Evolutionary conservation across 2,888 invertebrate species (phyloP), one percentile per base, ranked within the genome.

Genomic region (Ectropis crepuscularia): DNA sequence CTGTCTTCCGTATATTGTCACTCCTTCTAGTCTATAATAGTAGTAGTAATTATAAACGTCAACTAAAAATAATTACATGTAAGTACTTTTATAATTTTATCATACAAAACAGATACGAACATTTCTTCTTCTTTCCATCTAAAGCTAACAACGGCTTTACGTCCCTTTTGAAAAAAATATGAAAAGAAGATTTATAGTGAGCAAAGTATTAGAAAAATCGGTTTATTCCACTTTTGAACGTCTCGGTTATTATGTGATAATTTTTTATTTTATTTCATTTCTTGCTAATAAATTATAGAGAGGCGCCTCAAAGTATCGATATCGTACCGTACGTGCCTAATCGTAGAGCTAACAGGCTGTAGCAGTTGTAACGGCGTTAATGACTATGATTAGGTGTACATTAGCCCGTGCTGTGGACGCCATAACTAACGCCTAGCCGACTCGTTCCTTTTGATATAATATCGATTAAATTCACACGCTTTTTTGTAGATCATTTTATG

Each of bases 371-470:
- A 61, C 53, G 46, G 55, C 47, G 64, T 69, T 86, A 85, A 88
- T 88, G 79, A 83, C 86, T 82, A 81, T 87, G 78, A 88, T 89
- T 88, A 88, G 82, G 79, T 79, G 78, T 77, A 76, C 81, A 84
- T 86, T 85, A 87, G 85, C 82, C 79, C 81, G 83, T 82, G 83
- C 82, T 78, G 73, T 74, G 74, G 63, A 73, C 75, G 75, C 73
- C 75, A 72, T 70, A 63, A 74, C 73, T 75, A 73, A 73, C 78
- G 74, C 75, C 78, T 74, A 72, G 76, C 66, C 63, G 71, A 74
- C 78, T 76, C 74, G 71, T 74, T 76, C 77, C 73, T 73, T 74
- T 77, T 66, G 64, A 74, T 72, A 73, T 60, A 68, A 77, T 77
- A 73, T 74, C 68, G 74, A 61, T 57, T 53, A 53, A 75, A 76